phyloP scores from a whole-genome alignment of 2,797 vertebrate genomes.

The Mallotus villosus region DNA sequence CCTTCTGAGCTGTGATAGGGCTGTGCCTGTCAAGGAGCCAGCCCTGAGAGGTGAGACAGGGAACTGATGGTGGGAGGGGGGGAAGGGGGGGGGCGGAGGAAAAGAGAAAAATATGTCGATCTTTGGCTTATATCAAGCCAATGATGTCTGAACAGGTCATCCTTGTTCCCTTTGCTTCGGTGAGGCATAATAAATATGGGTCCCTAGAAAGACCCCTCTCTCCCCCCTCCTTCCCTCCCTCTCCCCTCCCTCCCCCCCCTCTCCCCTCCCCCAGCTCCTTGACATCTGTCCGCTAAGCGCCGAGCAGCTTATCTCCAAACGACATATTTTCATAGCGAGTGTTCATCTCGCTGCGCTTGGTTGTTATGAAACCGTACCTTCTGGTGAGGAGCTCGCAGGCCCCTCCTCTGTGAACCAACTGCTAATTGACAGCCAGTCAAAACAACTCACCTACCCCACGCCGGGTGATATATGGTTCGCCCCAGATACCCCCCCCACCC shows the following conservation, averaged over 20 bases:
- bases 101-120: too few relatives aligned
- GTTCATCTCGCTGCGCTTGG: constrained; percentile 58
- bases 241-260: not conserved
- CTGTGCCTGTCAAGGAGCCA: too few relatives aligned
- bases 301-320: constrained; percentile 68
- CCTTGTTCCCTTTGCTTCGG: constrained; percentile 59
- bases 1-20: too few relatives aligned
- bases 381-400: constrained; percentile 53
- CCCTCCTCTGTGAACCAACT: constrained; percentile 73
- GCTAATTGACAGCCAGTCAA: constrained; percentile 82
- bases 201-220: constrained; percentile 25
- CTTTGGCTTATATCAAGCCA: too few relatives aligned
- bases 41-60: too few relatives aligned
- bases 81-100: too few relatives aligned
- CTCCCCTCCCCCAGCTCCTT: constrained; percentile 60
- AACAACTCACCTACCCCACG: constrained; percentile 69
- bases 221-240: too few relatives aligned
- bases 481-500: constrained; percentile 34
- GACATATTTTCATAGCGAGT: constrained; percentile 64
- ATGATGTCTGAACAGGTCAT: constrained; percentile 29
- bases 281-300: constrained; percentile 62
- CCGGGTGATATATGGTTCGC: constrained; percentile 30
- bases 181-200: constrained; percentile 70
- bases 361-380: constrained; percentile 74
- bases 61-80: too few relatives aligned